These are phyloP conservation scores for Phorcus lineatus DNA, from an alignment of 2,888 invertebrate genomes.

Conservation along the genomic window DNA sequence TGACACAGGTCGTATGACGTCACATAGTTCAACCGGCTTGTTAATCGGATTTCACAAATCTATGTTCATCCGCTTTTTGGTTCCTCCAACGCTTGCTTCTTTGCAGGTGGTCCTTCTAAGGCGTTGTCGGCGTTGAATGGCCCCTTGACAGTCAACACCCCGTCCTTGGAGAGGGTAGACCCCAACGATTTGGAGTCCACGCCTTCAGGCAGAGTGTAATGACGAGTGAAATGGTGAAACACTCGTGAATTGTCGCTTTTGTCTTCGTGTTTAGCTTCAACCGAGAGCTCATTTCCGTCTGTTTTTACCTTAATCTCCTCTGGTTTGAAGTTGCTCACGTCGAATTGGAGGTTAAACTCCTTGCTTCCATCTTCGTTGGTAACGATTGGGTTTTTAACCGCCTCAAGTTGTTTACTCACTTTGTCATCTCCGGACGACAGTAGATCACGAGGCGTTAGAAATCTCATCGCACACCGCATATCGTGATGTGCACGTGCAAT, in stretches of 20 bases:
- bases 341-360: conserved; percentile 77
- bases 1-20: no score
- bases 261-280: conserved; percentile 98
- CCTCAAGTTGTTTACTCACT: conserved; percentile 19
- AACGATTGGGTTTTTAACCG: conserved; percentile 25
- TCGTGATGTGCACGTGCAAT: conserved; percentile 34
- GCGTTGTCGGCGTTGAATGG: conserved; percentile 77
- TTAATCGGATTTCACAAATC: background rate
- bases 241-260: conserved; percentile 97
- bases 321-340: conserved; percentile 94
- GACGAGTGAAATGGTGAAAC: conserved; percentile 97
- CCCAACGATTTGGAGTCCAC: conserved; percentile 97
- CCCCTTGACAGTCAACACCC: conserved; percentile 96
- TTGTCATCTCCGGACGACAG: background rate
- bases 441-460: conserved; percentile 20
- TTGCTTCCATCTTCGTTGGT: conserved; percentile 33
- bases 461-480: conserved; percentile 36
- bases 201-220: conserved; percentile 96
- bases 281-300: conserved; percentile 93
- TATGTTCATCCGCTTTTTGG: no score
- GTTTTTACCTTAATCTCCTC: conserved; percentile 99
- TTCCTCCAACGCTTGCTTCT: conserved; percentile 23
- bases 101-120: conserved; percentile 30
- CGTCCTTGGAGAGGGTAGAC: conserved; percentile 96
- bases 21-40: background rate